These are phyloP conservation scores for Macropis europaea DNA, from an alignment of 2,888 invertebrate species.

Conservation along the genomic window DNA sequence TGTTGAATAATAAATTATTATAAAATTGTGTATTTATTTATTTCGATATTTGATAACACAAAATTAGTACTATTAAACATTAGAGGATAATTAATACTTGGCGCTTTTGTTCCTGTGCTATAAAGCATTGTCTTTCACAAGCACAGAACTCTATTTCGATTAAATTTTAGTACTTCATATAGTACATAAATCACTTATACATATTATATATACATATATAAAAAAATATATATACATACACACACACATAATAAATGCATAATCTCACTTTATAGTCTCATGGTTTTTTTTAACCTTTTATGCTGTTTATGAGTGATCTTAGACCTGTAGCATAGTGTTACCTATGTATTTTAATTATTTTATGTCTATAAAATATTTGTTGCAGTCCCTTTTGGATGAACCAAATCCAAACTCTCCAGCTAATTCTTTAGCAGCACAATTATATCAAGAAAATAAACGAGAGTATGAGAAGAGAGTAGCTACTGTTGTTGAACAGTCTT, in stretches of 20 bases:
- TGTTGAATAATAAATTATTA: conserved; percentile 79
- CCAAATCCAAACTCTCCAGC: conserved; percentile 87
- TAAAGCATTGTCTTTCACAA: conserved; percentile 45
- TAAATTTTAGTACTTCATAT: conserved; percentile 70
- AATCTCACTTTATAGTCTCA: conserved; percentile 69
- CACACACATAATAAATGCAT: conserved; percentile 69
- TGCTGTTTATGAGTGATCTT: conserved; percentile 37
- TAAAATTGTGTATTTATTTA: conserved; percentile 79
- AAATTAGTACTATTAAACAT: conserved; percentile 69
- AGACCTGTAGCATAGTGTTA: conserved; percentile 13
- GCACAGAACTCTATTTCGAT: conserved; percentile 66
- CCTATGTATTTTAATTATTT: not conserved
- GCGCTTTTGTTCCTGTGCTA: conserved; percentile 58
- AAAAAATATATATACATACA: conserved; percentile 27
- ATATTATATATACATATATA: conserved; percentile 63
- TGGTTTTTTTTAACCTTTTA: conserved; percentile 62
- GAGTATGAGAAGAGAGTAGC: conserved; percentile 86
- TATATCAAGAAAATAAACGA: conserved; percentile 85
- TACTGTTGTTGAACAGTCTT: conserved; percentile 85
- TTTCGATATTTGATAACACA: conserved; percentile 71
- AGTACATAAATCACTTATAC: conserved; percentile 69
- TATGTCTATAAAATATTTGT: conserved; percentile 60
- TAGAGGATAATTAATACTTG: conserved; percentile 58
- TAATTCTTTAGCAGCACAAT: conserved; percentile 85
- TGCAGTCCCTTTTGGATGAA: conserved; percentile 85